Base-by-base conservation (phyloP, 2,888 invertebrate species). In the Anorthoa munda region DNA sequence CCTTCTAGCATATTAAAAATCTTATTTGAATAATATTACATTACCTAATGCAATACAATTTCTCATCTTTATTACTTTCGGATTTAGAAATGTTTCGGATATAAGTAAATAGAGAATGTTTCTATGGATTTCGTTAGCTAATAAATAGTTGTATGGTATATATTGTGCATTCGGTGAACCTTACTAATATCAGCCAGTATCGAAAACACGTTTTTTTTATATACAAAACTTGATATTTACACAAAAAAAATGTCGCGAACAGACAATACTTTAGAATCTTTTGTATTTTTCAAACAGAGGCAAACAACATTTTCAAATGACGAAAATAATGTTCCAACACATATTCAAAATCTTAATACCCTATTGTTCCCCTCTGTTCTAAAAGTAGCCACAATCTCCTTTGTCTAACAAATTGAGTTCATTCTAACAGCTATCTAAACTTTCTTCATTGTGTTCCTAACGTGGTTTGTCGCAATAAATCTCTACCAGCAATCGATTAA, bases 401-500 rank as follows among this genome's bases (percentile, higher is more conserved):
- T 68, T 73, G 56, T 79, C 21, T 66, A 63, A 79, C 68, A 72
- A 79, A 81, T 58, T 71, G 51, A 65, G 64, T 66, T 56, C 59
- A 55, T 68, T 45, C 51, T 51, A 71, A 75, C 63, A 61, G 66
- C 77, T 60, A 79, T 69, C 68, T 53, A 69, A 85, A 85, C 71
- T 85, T 83, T 77, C 23, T 39, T 61, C 66, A 58, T 72, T 55
- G 64, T 65, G 68, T 66, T 56, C 5, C 67, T 48, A n/a, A 71
- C 56, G 15, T 61, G 53, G 59, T 78, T 58, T 55, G 60, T 60
- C n/a, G 31, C 64, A 75, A 73, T 75, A 80, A 79, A 83, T 83
- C 68, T 75, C 60, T 26, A 71, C 5, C 59, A 69, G 59, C 48
- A 65, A 75, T 68, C 70, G 64, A 82, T 75, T 69, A 31, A 74